Percentiles rank a stretch among this genome's conserved stretches.
Evolutionary conservation across 2,888 invertebrate genomes (phyloP).

Genomic region (Chrysomela aeneicollis): DNA sequence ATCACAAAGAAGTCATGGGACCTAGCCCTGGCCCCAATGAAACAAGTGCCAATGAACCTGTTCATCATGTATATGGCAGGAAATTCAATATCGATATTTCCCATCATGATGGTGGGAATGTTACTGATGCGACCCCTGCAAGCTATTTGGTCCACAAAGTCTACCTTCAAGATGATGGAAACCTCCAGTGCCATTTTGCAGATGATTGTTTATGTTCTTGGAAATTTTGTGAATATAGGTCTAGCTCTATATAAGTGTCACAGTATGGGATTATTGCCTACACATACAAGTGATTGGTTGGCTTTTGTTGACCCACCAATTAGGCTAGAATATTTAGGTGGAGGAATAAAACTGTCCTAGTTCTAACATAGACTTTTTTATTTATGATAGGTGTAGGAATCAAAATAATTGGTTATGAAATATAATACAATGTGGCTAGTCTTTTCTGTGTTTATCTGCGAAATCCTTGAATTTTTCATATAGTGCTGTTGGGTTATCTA

Average conservation of each 20-base stretch:
- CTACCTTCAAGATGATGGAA: slow-evolving; percentile 93
- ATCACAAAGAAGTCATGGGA: slow-evolving; percentile 97
- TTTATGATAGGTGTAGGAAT: slow-evolving; percentile 39
- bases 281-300: slow-evolving; percentile 97
- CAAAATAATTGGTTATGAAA: slow-evolving; percentile 42
- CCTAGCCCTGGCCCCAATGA: slow-evolving; percentile 91
- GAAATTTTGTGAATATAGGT: slow-evolving; percentile 90
- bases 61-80: slow-evolving; percentile 99
- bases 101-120: slow-evolving; percentile 99
- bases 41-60: slow-evolving; percentile 98
- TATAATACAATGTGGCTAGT: slow-evolving; percentile 47
- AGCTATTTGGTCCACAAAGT: slow-evolving; percentile 89
- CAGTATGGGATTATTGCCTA: slow-evolving; percentile 96
- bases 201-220: slow-evolving; percentile 91
- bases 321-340: slow-evolving; percentile 85
- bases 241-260: slow-evolving; percentile 97
- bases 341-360: slow-evolving; percentile 75
- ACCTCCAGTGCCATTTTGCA: slow-evolving; percentile 90
- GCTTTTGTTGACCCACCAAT: slow-evolving; percentile 94
- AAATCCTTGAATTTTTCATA: slow-evolving; percentile 75
- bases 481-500: slow-evolving; percentile 82
- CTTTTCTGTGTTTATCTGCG: slow-evolving; percentile 72
- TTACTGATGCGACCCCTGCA: slow-evolving; percentile 95
- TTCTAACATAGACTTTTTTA: slow-evolving; percentile 34
- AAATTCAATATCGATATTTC: slow-evolving; percentile 98